Conservation (phyloP, 2,797 vertebrate species). For the Galago senegalensis region DNA sequence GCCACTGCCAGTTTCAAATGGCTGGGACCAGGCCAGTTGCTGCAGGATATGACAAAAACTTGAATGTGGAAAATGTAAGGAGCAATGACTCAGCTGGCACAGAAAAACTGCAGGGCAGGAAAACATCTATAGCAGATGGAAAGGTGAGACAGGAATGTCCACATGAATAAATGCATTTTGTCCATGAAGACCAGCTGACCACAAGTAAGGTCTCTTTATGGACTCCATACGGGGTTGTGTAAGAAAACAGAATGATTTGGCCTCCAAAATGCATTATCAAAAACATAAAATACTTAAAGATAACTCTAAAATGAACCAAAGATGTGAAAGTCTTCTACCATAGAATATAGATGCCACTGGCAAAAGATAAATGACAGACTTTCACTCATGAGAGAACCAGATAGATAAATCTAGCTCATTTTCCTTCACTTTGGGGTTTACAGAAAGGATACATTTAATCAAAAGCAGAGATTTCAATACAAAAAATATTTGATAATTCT, state of each 20-base stretch:
- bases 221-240: not conserved
- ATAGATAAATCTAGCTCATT: slow-evolving; percentile 42
- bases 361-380: slow-evolving; percentile 28
- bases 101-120: not conserved
- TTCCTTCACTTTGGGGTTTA: slow-evolving; percentile 6
- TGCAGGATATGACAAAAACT: not conserved
- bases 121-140: not conserved
- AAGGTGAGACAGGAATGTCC: not conserved
- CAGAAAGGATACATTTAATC: slow-evolving; percentile 29
- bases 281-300: slow-evolving; percentile 11
- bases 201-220: not conserved
- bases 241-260: not conserved
- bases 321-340: not conserved
- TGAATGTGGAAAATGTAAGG: not conserved
- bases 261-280: not conserved
- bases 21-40: not conserved
- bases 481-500: not conserved
- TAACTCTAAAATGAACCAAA: slow-evolving; percentile 32
- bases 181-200: not conserved
- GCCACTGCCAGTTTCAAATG: not conserved
- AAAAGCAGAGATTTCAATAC: slow-evolving; percentile 20
- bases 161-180: not conserved
- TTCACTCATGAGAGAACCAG: not conserved
- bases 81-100: not conserved
- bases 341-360: not conserved